phyloP scores from a whole-genome alignment of 1,140 invertebrate genomes.

The Leptoteleia sp. region DNA sequence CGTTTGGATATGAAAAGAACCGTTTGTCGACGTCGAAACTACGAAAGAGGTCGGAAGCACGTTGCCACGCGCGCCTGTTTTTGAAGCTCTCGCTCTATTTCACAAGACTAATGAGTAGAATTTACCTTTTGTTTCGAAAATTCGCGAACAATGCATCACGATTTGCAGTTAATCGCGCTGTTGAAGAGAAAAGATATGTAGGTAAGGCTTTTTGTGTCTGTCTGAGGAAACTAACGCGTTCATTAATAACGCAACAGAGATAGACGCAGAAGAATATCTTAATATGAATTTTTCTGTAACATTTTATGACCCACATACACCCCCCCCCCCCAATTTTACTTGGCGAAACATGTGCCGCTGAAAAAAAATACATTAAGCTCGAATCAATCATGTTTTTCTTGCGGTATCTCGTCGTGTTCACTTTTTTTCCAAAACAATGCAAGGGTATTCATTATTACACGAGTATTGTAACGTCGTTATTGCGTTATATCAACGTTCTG shows the following conservation, averaged over 20 bases:
- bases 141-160: conserved; percentile 59
- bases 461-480: too few species aligned
- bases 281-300: conserved; percentile 14
- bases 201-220: conserved; percentile 49
- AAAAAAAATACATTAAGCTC: too few species aligned
- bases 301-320: background rate
- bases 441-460: too few species aligned
- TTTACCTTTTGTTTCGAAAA: conserved; percentile 64
- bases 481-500: too few species aligned
- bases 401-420: too few species aligned
- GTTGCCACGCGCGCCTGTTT: conserved; percentile 57
- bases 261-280: conserved; percentile 12
- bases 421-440: too few species aligned
- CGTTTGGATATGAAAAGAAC: conserved; percentile 53
- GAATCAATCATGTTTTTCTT: too few species aligned
- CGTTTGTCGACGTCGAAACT: conserved; percentile 54
- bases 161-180: conserved; percentile 57
- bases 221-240: conserved; percentile 46
- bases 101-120: conserved; percentile 61
- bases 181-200: conserved; percentile 54
- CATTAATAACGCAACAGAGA: conserved; percentile 41
- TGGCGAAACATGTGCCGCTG: background rate
- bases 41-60: conserved; percentile 59
- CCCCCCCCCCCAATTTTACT: background rate
- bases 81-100: conserved; percentile 65